phyloP scores from a whole-genome alignment of 2,797 vertebrate species.

The Sebastes minor region DNA sequence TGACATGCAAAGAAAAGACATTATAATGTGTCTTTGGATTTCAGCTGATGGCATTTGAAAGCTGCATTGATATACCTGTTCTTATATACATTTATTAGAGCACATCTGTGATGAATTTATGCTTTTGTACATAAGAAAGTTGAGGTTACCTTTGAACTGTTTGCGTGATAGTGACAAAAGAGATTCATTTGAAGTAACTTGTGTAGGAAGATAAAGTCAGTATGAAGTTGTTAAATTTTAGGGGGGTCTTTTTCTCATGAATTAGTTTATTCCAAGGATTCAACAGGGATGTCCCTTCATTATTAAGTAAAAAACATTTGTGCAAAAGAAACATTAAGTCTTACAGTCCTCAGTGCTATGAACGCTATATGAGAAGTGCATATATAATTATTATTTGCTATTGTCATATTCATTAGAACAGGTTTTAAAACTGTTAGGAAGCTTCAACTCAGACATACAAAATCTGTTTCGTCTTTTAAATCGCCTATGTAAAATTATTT shows the following conservation, averaged over 20 bases:
- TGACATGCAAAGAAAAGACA: slow-evolving; percentile 72
- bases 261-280: background rate
- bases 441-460: background rate
- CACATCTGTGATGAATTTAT: slow-evolving; percentile 32
- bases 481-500: background rate
- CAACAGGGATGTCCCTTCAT: background rate
- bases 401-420: background rate
- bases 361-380: background rate
- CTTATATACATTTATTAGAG: slow-evolving; percentile 28
- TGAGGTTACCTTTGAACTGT: slow-evolving; percentile 21
- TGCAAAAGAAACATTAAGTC: background rate
- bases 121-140: slow-evolving; percentile 21
- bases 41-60: slow-evolving; percentile 66
- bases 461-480: background rate
- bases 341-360: background rate
- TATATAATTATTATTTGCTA: background rate
- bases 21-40: slow-evolving; percentile 67
- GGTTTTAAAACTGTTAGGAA: background rate
- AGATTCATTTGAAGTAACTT: background rate
- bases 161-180: background rate
- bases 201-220: background rate
- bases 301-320: background rate
- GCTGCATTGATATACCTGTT: slow-evolving; percentile 57
- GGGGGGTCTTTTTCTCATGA: background rate
- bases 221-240: background rate